Base-by-base conservation (phyloP, 1,140 invertebrate species). In the Cylas formicarius region DNA sequence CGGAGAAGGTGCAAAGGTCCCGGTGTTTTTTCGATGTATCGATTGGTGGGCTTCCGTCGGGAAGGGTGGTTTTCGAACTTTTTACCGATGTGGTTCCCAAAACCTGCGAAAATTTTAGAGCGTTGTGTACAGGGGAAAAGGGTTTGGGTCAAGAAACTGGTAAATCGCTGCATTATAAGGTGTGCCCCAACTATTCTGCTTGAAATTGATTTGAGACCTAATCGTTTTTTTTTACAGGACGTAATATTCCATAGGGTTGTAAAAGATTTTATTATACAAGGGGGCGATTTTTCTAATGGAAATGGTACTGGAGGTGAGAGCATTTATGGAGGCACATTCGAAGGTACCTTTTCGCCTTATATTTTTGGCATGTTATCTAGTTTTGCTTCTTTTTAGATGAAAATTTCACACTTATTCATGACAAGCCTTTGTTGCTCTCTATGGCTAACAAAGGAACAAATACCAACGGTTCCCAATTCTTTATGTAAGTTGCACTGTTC, bases 401-500 rank as follows among this genome's bases (percentile, higher is more conserved):
- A 72, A 85, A 85, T 58, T 93, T 97, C 63, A 80, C 80, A 0
- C 56, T 90, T 14, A 86, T 90, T 66, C 93, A 97, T 74, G 89
- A 94, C 55, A 75, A 77, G 34, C 82, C 86, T 20, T 87, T 83
- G 54, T 65, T 93, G 34, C 69, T 98, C 20, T 95, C 91, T 1
- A 98, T 98, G 95, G 94, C 95, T 2, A 98, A 97, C 69, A 77
- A 90, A 57, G 92, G 90, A 33, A 89, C 89, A 65, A 85, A 97
- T 61, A 97, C 95, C 9, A 98, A 99, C 72, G 94, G 95, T 16
- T 97, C 92, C 33, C 95, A 98, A 64, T 99, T 99, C 71, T 99
- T 99, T 71, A 92, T 98, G n/a, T n/a, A n/a, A n/a, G n/a, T n/a
- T n/a, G n/a, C n/a, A n/a, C n/a, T n/a, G n/a, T n/a, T n/a, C n/a